Percentiles rank a stretch among this genome's conserved stretches.
phyloP scores from a whole-genome alignment of 2,113 vertebrate genomes.

The Uria lomvia region DNA sequence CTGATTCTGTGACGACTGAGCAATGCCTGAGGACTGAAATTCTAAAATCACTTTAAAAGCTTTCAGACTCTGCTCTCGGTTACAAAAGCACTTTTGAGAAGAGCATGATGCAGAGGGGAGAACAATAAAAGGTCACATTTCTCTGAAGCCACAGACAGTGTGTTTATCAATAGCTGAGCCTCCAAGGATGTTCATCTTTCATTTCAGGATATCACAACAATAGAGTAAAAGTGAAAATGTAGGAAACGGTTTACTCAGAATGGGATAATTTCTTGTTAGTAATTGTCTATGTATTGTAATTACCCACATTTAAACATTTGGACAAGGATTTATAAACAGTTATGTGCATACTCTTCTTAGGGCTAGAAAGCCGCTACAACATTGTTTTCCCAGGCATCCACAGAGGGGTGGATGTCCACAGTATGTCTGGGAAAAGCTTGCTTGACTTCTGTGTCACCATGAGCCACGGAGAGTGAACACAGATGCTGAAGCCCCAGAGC shows the following conservation, averaged over 20 bases:
- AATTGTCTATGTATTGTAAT: neutral
- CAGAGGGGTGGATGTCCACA: neutral
- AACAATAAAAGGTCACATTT: neutral
- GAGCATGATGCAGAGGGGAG: neutral
- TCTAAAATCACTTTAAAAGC: neutral
- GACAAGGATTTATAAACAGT: neutral
- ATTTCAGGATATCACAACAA: neutral
- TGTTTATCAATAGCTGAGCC: neutral
- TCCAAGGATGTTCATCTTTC: neutral
- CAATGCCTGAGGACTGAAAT: neutral
- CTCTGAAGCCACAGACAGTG: neutral
- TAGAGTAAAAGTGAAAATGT: neutral
- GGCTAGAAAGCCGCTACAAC: neutral
- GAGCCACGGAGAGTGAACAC: neutral
- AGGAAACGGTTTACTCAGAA: neutral
- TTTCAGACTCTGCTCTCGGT: neutral
- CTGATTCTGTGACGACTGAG: neutral
- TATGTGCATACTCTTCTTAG: neutral
- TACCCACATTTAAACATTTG: neutral
- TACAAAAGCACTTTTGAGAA: neutral
- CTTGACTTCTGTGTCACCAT: neutral
- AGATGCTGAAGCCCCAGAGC: neutral
- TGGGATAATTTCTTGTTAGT: neutral
- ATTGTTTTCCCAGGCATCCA: neutral
- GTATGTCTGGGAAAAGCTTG: neutral